These are phyloP conservation scores for Mergus octosetaceus DNA, from an alignment of 2,797 vertebrate genomes.

Conservation along the genomic window DNA sequence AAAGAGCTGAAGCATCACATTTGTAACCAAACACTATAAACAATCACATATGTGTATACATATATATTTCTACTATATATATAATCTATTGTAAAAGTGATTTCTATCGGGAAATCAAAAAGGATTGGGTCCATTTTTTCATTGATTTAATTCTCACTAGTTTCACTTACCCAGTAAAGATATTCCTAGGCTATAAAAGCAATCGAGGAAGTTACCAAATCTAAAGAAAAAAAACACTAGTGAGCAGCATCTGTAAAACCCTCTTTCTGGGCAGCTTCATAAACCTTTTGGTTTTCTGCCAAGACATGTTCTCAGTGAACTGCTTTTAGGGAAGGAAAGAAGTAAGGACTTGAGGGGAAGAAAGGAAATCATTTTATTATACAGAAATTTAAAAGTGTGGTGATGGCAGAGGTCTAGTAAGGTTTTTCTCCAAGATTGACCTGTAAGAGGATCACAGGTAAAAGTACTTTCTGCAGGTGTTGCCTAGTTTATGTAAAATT, in stretches of 20 bases:
- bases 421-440: not conserved
- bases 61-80: not conserved
- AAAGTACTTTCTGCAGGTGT: not conserved
- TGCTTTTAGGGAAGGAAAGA: constrained; percentile 15
- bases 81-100: not conserved
- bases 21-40: not conserved
- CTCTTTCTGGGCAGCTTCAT: constrained; percentile 39
- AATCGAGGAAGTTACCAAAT: constrained; percentile 41
- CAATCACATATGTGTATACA: not conserved
- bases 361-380: constrained; percentile 19
- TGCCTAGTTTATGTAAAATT: not conserved
- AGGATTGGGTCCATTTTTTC: not conserved
- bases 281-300: constrained; percentile 48
- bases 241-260: constrained; percentile 52
- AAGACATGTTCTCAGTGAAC: constrained; percentile 29
- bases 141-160: constrained; percentile 31
- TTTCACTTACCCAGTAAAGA: constrained; percentile 23
- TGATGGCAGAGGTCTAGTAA: not conserved
- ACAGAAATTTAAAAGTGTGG: not conserved
- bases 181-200: constrained; percentile 30
- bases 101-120: constrained; percentile 18
- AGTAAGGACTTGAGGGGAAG: not conserved
- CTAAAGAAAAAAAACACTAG: constrained; percentile 26
- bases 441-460: not conserved
- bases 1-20: not conserved